Evolutionary conservation across 2,888 invertebrate genomes (phyloP).

Genomic region (Cordilura impudica): DNA sequence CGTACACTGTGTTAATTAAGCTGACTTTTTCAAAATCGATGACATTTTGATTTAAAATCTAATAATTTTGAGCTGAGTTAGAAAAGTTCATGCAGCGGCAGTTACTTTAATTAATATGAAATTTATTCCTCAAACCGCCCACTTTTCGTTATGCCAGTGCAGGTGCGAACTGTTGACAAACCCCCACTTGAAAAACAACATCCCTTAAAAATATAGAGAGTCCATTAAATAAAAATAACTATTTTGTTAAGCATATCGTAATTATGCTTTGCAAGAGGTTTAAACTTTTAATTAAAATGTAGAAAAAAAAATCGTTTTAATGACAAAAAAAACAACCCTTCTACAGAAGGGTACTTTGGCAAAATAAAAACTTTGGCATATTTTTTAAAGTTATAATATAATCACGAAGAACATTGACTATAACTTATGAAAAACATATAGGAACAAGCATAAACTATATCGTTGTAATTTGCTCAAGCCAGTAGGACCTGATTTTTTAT

Average conservation of each 20-base stretch:
- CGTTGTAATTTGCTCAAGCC: too few relatives aligned
- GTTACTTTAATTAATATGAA: conserved; percentile 28
- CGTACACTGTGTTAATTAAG: too few relatives aligned
- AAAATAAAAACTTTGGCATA: conserved; percentile 46
- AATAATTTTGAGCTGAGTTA: not conserved
- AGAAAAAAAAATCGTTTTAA: conserved; percentile 13
- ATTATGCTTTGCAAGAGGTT: not conserved
- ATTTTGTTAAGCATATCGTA: not conserved
- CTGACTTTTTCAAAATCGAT: too few relatives aligned
- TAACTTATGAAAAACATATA: too few relatives aligned
- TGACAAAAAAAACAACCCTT: conserved; percentile 40
- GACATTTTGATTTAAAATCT: too few relatives aligned
- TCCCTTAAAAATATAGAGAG: not conserved
- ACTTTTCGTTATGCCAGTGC: conserved; percentile 44
- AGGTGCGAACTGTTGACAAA: conserved; percentile 25
- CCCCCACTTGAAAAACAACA: not conserved
- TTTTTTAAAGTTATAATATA: too few relatives aligned
- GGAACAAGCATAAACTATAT: too few relatives aligned
- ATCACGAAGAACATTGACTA: conserved; percentile 13
- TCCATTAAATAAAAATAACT: conserved; percentile 22
- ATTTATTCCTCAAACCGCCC: conserved; percentile 34
- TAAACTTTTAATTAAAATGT: conserved; percentile 12
- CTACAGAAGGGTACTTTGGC: not conserved
- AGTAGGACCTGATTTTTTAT: too few relatives aligned
- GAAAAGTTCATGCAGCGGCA: not conserved